These are phyloP conservation scores for Pleuronectes platessa DNA, from an alignment of 2,113 vertebrate genomes.

Conservation along the genomic window DNA sequence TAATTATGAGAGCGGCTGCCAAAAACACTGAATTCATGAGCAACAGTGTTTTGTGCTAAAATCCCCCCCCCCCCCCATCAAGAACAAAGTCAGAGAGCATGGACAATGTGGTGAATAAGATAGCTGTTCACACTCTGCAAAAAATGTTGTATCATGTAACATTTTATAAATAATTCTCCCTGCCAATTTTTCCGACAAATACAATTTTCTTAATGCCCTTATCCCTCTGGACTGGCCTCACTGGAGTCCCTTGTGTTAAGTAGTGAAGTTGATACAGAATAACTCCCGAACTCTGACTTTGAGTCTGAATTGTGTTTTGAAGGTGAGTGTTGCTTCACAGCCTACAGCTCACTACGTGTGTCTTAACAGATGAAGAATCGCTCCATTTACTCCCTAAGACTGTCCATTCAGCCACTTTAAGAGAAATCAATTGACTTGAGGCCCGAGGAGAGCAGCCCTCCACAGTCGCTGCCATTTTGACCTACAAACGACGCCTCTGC, in stretches of 20 bases:
- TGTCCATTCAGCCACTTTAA: slow-evolving; percentile 70
- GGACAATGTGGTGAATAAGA: neutral
- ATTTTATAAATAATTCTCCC: neutral
- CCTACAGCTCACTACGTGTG: slow-evolving; percentile 76
- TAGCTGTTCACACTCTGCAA: neutral
- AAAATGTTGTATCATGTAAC: neutral
- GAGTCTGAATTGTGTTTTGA: slow-evolving; percentile 83
- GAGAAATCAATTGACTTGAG: slow-evolving; percentile 79
- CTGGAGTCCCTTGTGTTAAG: neutral
- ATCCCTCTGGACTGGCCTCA: neutral
- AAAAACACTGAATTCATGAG: too few relatives aligned
- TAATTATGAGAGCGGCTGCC: too few relatives aligned
- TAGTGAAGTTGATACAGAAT: slow-evolving; percentile 5
- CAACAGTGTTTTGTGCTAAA: too few relatives aligned
- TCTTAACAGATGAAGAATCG: slow-evolving; percentile 86
- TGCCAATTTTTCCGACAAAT: too few relatives aligned
- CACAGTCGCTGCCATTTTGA: slow-evolving; percentile 56
- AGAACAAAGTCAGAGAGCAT: neutral
- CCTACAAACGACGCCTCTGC: slow-evolving; percentile 70
- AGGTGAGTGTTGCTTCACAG: slow-evolving; percentile 85
- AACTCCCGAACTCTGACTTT: slow-evolving; percentile 36
- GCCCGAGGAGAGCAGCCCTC: slow-evolving; percentile 60
- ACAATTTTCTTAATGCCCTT: neutral
- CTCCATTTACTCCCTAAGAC: slow-evolving; percentile 80
- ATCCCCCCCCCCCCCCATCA: too few relatives aligned